Conservation (phyloP, 2,888 invertebrate species). For the Iselma pallidipennis region DNA sequence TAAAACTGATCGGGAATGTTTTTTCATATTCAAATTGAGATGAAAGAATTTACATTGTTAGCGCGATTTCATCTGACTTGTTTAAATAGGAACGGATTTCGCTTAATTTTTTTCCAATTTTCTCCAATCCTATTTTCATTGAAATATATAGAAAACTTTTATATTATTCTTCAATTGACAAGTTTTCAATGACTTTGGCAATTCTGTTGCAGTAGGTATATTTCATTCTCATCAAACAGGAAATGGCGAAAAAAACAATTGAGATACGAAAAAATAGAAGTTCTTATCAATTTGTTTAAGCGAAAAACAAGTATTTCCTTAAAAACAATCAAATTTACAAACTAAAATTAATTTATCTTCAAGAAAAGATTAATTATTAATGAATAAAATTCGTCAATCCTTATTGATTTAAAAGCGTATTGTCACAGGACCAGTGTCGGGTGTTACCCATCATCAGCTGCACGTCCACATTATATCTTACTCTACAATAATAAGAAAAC, state of each 20-base stretch:
- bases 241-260: background rate
- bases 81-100: conserved; percentile 26
- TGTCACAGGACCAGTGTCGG: too few species aligned
- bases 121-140: background rate
- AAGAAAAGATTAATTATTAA: too few species aligned
- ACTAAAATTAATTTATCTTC: too few species aligned
- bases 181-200: background rate
- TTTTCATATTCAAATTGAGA: conserved; percentile 28
- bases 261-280: too few species aligned
- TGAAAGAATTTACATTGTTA: conserved; percentile 33
- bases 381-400: too few species aligned
- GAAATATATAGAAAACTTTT: background rate
- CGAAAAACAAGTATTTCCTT: too few species aligned
- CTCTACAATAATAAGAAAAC: too few species aligned
- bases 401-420: too few species aligned
- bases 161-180: background rate
- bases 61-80: conserved; percentile 31
- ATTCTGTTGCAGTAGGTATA: background rate
- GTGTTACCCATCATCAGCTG: too few species aligned
- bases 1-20: conserved; percentile 10
- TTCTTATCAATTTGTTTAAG: too few species aligned
- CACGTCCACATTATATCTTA: too few species aligned
- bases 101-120: background rate
- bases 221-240: background rate
- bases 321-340: too few species aligned